phyloP scores from a whole-genome alignment of 2,797 vertebrate genomes.

The Numenius phaeopus region DNA sequence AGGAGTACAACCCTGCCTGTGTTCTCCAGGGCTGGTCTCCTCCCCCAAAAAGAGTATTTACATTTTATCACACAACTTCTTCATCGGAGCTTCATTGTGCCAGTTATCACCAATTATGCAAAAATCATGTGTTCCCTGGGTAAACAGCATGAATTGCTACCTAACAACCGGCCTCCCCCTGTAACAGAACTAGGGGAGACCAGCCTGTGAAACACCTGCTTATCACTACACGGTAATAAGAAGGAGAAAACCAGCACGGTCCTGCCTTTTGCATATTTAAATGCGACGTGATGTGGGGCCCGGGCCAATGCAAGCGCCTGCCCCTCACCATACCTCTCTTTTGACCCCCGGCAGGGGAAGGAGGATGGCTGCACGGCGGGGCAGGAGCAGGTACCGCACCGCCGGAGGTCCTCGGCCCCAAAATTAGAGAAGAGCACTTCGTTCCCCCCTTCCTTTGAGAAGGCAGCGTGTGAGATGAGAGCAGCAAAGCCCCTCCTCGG shows the following conservation, averaged over 20 bases:
- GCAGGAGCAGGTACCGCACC: neutral
- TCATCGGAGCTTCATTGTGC: neutral
- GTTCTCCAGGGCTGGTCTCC: neutral
- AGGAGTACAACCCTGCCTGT: neutral
- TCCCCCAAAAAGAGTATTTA: neutral
- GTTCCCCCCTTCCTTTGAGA: neutral
- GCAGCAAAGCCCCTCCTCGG: neutral
- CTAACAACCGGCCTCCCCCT: neutral
- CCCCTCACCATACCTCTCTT: neutral
- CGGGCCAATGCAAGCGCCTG: neutral
- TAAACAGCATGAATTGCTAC: neutral
- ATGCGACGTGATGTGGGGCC: neutral
- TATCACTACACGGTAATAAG: neutral
- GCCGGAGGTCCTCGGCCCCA: neutral
- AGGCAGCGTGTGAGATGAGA: neutral
- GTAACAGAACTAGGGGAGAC: neutral
- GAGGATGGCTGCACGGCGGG: neutral
- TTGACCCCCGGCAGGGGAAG: neutral
- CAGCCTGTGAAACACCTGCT: neutral
- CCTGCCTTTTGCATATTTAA: slow-evolving; percentile 14
- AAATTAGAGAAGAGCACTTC: slow-evolving; percentile 32
- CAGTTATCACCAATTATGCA: neutral
- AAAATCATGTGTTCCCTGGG: neutral
- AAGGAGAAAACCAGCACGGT: neutral
- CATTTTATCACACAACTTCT: neutral